Evolutionary conservation across 2,797 vertebrate genomes (phyloP), one percentile per base, ranked within the genome.

Genomic region (Hippopotamyrus pictus): DNA sequence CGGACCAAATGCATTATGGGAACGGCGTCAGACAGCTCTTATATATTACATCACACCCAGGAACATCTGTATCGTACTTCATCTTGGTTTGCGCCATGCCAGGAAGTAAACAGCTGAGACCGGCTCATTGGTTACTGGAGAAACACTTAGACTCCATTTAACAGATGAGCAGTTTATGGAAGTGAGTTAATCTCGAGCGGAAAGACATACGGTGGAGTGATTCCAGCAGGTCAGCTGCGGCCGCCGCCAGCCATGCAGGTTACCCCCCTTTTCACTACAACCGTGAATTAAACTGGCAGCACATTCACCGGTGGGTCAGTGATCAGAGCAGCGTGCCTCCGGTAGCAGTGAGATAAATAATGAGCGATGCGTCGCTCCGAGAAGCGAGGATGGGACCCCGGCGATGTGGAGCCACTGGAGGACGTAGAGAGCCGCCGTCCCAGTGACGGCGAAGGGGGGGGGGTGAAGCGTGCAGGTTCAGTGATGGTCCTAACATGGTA

Each of bases 121-220:
- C 12, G 37, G 14, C 69, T 44, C 85, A 87, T 59, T n/a, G 22
- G 86, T 37, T 87, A 89, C 86, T 89, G 76, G 33, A 87, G 69
- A 69, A 85, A 89, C 65, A 82, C 53, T 87, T 53, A 89, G 29
- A 79, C 50, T 50, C 69, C 37, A 59, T 87, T 89, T 89, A 87
- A 54, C 86, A 88, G 62, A 82, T 48, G 89, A 89, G 50, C 86
- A 88, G 87, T 87, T 88, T 59, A 88, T 37, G 76, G 69, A 89
- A 87, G 87, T 79, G 79, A 89, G 85, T 82, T 87, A 59, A 87
- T 82, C 85, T 86, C 59, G 1, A 50, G 69, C 1, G 5, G 84
- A 33, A 86, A 89, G 83, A 79, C 51, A 73, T 54, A 89, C 37
- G 86, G 73, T 48, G 2, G 14, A 87, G 44, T 29, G 62, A 76